Evolutionary conservation across 37 sponge, comb jelly and placozoan species (phyloP).

Genomic region (Ianthella basta): DNA sequence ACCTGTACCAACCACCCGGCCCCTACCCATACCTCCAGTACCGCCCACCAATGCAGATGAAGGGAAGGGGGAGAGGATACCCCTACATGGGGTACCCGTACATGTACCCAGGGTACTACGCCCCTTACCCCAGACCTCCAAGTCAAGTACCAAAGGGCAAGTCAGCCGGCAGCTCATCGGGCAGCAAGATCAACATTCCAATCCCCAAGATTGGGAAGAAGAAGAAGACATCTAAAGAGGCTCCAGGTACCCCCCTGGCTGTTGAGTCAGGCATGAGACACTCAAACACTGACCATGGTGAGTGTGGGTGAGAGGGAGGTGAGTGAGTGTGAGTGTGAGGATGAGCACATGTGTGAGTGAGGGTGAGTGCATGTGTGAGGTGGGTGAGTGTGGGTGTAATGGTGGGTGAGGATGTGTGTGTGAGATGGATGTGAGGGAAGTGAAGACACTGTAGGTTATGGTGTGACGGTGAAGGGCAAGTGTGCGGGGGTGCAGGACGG

Average conservation of each 20-base stretch:
- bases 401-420: too few species aligned
- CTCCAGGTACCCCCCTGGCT: background rate
- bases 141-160: background rate
- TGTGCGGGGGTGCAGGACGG: background rate
- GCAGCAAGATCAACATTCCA: background rate
- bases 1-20: background rate
- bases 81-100: conserved; percentile 9
- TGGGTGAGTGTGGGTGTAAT: too few species aligned
- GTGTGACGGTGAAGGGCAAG: background rate
- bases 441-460: too few species aligned
- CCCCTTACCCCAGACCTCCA: background rate
- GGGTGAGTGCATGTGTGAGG: too few species aligned
- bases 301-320: background rate
- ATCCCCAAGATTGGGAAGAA: background rate
- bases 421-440: too few species aligned
- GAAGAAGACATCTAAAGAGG: background rate
- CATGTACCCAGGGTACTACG: conserved; percentile 24
- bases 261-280: background rate
- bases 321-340: too few species aligned
- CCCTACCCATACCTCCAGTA: background rate
- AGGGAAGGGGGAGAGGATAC: background rate
- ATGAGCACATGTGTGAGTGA: too few species aligned
- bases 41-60: background rate
- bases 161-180: background rate
- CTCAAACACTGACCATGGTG: background rate